phyloP scores from a whole-genome alignment of 2,113 vertebrate genomes.

The Triplophysa tibetana region DNA sequence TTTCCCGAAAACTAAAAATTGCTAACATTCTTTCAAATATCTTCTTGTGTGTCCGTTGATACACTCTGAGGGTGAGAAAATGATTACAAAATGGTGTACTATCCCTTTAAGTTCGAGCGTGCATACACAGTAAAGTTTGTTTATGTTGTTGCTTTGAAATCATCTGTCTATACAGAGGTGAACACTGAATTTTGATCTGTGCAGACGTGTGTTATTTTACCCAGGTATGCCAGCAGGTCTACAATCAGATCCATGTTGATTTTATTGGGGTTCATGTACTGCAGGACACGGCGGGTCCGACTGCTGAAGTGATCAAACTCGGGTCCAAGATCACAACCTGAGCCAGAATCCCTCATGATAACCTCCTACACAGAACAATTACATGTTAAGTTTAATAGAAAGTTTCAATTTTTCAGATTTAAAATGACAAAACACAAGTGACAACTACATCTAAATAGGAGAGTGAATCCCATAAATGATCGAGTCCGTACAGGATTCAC shows the following conservation, averaged over 20 bases:
- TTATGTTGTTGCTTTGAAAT: no score
- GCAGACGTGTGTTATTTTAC: conserved; percentile 65
- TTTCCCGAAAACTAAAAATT: no score
- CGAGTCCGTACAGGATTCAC: no score
- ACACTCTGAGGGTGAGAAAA: no score
- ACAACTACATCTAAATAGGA: no score
- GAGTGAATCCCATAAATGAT: neutral
- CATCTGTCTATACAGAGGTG: neutral
- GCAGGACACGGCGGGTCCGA: conserved; percentile 84
- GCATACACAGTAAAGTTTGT: no score
- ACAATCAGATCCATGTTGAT: conserved; percentile 94
- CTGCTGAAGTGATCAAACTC: conserved; percentile 85
- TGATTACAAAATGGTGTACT: no score
- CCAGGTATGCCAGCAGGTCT: conserved; percentile 85
- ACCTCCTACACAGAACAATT: conserved; percentile 75
- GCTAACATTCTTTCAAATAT: no score
- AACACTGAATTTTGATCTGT: neutral
- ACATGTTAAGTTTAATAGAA: neutral
- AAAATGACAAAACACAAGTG: no score
- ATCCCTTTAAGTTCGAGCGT: no score
- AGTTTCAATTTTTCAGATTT: no score
- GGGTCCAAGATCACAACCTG: conserved; percentile 74
- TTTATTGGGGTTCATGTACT: conserved; percentile 94
- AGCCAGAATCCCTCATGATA: conserved; percentile 71
- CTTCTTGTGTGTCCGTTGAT: no score